phyloP scores from a whole-genome alignment of 2,113 vertebrate genomes.

The Papio anubis region DNA sequence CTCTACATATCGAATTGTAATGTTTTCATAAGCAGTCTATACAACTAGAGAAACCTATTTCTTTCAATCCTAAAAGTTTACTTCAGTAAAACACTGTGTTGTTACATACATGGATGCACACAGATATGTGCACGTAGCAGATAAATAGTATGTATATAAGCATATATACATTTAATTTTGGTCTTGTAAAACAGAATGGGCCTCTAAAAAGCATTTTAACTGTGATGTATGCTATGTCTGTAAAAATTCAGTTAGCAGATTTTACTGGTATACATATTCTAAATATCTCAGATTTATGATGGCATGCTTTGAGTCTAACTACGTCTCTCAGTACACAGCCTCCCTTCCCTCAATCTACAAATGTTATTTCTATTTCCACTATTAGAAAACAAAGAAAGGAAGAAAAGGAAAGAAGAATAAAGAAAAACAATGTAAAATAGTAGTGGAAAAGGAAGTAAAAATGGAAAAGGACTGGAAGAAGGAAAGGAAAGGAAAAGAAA shows the following conservation, averaged over 20 bases:
- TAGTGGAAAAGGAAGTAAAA: background rate
- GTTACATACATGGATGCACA: background rate
- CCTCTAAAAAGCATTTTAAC: slow-evolving; percentile 20
- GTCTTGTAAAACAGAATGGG: background rate
- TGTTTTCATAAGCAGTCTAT: slow-evolving; percentile 61
- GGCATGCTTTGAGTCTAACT: background rate
- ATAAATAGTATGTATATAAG: background rate
- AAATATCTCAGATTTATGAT: slow-evolving; percentile 19
- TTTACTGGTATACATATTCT: slow-evolving; percentile 3
- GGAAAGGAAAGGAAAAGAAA: background rate
- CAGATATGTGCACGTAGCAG: background rate
- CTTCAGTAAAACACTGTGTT: slow-evolving; percentile 18
- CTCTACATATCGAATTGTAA: slow-evolving; percentile 68
- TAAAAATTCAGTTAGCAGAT: background rate
- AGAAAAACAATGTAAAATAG: background rate
- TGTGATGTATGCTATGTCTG: background rate
- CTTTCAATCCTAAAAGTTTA: background rate
- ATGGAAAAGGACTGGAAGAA: background rate
- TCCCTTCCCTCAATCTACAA: background rate
- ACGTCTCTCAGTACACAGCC: background rate
- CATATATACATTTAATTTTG: background rate
- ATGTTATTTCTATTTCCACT: background rate
- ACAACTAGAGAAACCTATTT: slow-evolving; percentile 42
- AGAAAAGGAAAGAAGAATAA: background rate
- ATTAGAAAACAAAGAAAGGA: background rate